Evolutionary conservation across 64 coral and sea anemone genomes (phyloP).

Genomic region (Montipora efflorescens): DNA sequence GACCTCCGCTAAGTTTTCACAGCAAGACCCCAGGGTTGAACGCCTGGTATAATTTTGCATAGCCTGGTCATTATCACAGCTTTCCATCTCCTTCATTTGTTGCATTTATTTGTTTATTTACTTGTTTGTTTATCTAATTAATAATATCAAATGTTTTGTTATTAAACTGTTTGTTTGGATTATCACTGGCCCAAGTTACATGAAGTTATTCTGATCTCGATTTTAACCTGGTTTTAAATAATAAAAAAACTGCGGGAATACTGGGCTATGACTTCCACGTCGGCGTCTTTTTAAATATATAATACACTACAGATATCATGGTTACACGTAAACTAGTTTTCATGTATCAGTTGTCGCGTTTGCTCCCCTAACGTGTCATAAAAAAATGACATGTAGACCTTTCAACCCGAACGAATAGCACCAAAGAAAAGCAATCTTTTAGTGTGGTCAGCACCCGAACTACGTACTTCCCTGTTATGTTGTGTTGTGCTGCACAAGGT

Average conservation of each 20-base stretch:
- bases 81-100: background rate
- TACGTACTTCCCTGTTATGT: background rate
- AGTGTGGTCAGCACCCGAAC: background rate
- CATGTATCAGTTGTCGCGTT: background rate
- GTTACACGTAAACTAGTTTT: background rate
- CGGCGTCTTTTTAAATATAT: conserved; percentile 45
- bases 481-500: background rate
- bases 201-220: background rate
- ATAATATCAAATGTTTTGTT: background rate
- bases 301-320: conserved; percentile 15
- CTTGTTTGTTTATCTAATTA: background rate
- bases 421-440: background rate
- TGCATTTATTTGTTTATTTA: conserved; percentile 24
- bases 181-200: background rate
- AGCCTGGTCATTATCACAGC: too few relatives aligned
- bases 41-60: background rate
- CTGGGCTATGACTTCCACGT: background rate
- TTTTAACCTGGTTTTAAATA: conserved; percentile 4
- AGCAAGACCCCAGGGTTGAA: conserved; percentile 18
- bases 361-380: background rate
- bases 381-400: background rate
- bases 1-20: conserved; percentile 4
- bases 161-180: background rate
- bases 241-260: background rate
- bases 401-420: background rate